Conservation (phyloP, 2,888 invertebrate genomes). For the Nephrocerus scutellatus region DNA sequence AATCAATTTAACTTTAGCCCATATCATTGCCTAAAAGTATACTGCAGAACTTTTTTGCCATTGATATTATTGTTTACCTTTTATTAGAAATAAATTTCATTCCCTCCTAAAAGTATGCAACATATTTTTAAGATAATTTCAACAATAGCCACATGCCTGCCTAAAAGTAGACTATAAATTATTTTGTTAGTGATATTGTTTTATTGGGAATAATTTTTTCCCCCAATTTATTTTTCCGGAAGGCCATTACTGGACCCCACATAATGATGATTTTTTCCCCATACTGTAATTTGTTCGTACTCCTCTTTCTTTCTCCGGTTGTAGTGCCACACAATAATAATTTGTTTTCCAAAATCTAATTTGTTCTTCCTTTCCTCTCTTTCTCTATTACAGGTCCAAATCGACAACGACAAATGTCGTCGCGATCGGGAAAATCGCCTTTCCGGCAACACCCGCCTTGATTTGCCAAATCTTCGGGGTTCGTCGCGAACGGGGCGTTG, state of each 20-base stretch:
- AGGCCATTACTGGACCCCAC: background rate
- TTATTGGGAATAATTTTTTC: background rate
- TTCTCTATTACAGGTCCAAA: slow-evolving; percentile 40
- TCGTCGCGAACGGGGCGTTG: slow-evolving; percentile 31
- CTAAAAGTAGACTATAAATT: slow-evolving; percentile 14
- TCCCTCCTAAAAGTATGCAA: slow-evolving; percentile 12
- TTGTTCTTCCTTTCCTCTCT: slow-evolving; percentile 6
- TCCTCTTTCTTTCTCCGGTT: slow-evolving; percentile 14
- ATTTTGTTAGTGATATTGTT: background rate
- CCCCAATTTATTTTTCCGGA: slow-evolving; percentile 9
- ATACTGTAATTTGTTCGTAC: background rate
- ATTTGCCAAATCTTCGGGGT: slow-evolving; percentile 39
- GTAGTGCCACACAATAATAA: slow-evolving; percentile 48
- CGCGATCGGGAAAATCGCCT: slow-evolving; percentile 42
- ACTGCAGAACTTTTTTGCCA: no score
- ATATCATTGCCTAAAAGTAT: no score
- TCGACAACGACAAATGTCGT: slow-evolving; percentile 48
- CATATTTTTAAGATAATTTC: background rate
- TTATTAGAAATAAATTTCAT: slow-evolving; percentile 1
- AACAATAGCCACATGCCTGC: background rate
- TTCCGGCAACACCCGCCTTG: slow-evolving; percentile 37
- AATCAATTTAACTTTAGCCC: no score
- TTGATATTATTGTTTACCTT: no score
- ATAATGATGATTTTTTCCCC: background rate
- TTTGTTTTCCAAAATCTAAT: background rate